Percentiles rank a stretch among this genome's conserved stretches.
Evolutionary conservation across 2,797 vertebrate species (phyloP).

Genomic region (Hyperoplus immaculatus): DNA sequence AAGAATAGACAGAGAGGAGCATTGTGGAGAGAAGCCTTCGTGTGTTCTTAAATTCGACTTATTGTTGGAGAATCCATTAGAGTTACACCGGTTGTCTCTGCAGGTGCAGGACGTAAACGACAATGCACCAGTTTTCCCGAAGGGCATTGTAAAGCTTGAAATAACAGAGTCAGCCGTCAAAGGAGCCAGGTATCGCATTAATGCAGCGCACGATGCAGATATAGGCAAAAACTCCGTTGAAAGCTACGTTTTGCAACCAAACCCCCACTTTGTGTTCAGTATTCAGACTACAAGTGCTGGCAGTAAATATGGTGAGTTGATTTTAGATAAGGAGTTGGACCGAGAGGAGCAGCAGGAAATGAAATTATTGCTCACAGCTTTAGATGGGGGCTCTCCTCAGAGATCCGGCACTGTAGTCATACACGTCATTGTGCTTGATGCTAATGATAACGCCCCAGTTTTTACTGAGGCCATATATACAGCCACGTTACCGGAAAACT

Average conservation of each 20-base stretch:
- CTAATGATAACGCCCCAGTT: conserved; percentile 79
- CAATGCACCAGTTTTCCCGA: conserved; percentile 82
- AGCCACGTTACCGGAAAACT: conserved; percentile 69
- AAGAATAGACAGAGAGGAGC: conserved; percentile 79
- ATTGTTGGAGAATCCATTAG: conserved; percentile 83
- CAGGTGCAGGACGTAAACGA: conserved; percentile 87
- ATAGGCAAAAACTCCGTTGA: conserved; percentile 65
- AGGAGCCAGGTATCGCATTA: conserved; percentile 70
- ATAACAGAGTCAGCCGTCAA: conserved; percentile 53
- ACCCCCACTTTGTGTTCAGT: conserved; percentile 67
- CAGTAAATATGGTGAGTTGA: conserved; percentile 69
- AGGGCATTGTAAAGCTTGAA: conserved; percentile 76
- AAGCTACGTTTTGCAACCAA: conserved; percentile 42
- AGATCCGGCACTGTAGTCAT: conserved; percentile 78
- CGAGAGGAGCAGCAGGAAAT: conserved; percentile 70
- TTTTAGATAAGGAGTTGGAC: conserved; percentile 78
- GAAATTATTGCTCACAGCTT: conserved; percentile 69
- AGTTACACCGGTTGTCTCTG: conserved; percentile 73
- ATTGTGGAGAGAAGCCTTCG: conserved; percentile 58
- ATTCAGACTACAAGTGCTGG: conserved; percentile 56
- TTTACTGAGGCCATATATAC: conserved; percentile 71
- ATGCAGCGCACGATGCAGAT: conserved; percentile 68
- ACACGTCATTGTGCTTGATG: conserved; percentile 75
- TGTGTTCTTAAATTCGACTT: conserved; percentile 83
- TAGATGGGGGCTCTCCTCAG: conserved; percentile 77